A percentile compares a stretch with the other conserved stretches of the same genome.
Conservation (phyloP, 2,797 vertebrate species). For the Cygnus olor region DNA sequence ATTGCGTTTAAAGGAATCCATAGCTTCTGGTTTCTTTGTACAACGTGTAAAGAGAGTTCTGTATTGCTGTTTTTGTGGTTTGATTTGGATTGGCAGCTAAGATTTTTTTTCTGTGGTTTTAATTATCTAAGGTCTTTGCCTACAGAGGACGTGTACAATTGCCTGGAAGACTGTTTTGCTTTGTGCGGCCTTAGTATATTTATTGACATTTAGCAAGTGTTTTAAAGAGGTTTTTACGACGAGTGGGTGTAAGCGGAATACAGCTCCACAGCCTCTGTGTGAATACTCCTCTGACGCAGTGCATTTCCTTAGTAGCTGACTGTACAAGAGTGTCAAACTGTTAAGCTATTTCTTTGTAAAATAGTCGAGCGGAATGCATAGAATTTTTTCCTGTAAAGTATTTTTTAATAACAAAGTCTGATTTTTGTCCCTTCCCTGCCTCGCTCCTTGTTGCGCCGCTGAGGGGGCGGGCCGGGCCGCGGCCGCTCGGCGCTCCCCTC, state of each 20-base stretch:
- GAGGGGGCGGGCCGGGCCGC: too few species aligned
- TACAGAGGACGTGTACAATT: slow-evolving; percentile 78
- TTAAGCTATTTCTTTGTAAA: slow-evolving; percentile 84
- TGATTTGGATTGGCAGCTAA: slow-evolving; percentile 79
- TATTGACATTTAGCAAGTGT: slow-evolving; percentile 77
- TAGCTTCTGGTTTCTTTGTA: slow-evolving; percentile 71
- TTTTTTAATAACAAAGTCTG: slow-evolving; percentile 90
- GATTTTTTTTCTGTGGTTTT: slow-evolving; percentile 76
- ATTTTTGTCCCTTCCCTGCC: slow-evolving; percentile 77
- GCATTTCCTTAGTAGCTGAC: slow-evolving; percentile 77
- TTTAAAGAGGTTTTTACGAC: slow-evolving; percentile 76
- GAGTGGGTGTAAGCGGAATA: slow-evolving; percentile 70
- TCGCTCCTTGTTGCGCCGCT: not conserved
- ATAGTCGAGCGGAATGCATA: slow-evolving; percentile 85
- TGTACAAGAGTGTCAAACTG: slow-evolving; percentile 79
- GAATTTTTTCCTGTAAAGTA: slow-evolving; percentile 91
- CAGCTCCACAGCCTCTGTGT: slow-evolving; percentile 68
- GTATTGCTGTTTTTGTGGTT: slow-evolving; percentile 19
- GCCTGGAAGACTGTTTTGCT: slow-evolving; percentile 82
- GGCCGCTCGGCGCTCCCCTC: not conserved
- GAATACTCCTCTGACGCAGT: slow-evolving; percentile 75
- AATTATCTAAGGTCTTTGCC: slow-evolving; percentile 79
- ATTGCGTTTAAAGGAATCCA: slow-evolving; percentile 72
- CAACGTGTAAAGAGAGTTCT: slow-evolving; percentile 67
- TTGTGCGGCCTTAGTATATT: slow-evolving; percentile 82